phyloP scores from a whole-genome alignment of 2,797 vertebrate species.

The Coendou prehensilis region DNA sequence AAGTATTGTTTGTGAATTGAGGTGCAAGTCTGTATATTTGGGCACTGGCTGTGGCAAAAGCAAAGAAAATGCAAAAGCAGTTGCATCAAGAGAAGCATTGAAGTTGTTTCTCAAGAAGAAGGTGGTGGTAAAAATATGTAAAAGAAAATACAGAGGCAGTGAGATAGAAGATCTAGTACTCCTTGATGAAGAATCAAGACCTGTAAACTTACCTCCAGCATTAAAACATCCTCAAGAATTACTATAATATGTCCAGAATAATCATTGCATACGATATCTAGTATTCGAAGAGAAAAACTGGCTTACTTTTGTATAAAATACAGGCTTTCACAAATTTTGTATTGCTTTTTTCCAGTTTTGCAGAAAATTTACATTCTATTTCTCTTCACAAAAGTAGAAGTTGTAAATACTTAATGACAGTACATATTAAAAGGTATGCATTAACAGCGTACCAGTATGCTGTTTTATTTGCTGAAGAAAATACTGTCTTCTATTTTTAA shows the following conservation, averaged over 20 bases:
- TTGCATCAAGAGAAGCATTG: constrained; percentile 97
- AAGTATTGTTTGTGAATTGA: constrained; percentile 97
- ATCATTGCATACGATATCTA: constrained; percentile 82
- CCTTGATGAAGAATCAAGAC: constrained; percentile 95
- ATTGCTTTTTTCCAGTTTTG: constrained; percentile 91
- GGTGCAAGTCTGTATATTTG: constrained; percentile 96
- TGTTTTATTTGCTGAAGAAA: constrained; percentile 88
- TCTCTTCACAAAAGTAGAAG: constrained; percentile 87
- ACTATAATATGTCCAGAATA: constrained; percentile 77
- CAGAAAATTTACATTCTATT: constrained; percentile 87
- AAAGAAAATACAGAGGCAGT: constrained; percentile 94
- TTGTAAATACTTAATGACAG: constrained; percentile 89
- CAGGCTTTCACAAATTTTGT: constrained; percentile 90
- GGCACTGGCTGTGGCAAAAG: constrained; percentile 98
- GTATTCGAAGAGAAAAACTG: constrained; percentile 86
- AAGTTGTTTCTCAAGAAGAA: constrained; percentile 98
- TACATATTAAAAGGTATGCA: constrained; percentile 86
- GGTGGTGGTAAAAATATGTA: constrained; percentile 96
- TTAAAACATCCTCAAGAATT: constrained; percentile 95
- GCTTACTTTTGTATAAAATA: constrained; percentile 90
- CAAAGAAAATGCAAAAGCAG: constrained; percentile 95
- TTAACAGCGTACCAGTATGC: constrained; percentile 88
- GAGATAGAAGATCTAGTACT: constrained; percentile 97
- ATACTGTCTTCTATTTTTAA: constrained; percentile 91
- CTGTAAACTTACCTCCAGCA: constrained; percentile 95